Percentiles rank a stretch among this genome's conserved stretches.
phyloP scores from a whole-genome alignment of 2,113 vertebrate genomes.

The Talpa occidentalis region DNA sequence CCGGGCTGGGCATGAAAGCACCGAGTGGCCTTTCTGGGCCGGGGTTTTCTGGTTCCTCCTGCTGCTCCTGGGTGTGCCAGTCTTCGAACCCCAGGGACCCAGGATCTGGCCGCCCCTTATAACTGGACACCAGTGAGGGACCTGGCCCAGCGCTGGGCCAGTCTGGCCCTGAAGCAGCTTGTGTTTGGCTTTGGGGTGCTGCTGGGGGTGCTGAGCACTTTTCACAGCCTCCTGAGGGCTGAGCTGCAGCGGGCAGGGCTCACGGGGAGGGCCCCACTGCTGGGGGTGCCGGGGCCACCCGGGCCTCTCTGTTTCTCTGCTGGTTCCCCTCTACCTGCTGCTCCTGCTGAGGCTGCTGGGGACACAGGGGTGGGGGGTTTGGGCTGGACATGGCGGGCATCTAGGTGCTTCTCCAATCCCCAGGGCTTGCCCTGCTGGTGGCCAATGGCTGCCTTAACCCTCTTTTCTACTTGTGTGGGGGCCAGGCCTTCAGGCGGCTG shows the following conservation, averaged over 20 bases:
- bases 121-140: rapidly evolving
- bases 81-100: rapidly evolving
- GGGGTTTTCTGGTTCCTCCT: not conserved
- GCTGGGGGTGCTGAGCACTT: not conserved
- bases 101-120: rapidly evolving
- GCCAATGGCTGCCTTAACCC: not conserved
- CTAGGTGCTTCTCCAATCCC: not conserved
- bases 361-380: not conserved
- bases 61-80: rapidly evolving
- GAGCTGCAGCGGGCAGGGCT: not conserved
- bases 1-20: too few species aligned
- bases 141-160: rapidly evolving
- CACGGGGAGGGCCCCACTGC: rapidly evolving
- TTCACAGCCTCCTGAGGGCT: not conserved
- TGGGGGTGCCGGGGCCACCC: not conserved
- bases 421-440: not conserved
- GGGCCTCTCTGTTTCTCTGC: not conserved
- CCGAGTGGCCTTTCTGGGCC: not conserved
- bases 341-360: too few species aligned
- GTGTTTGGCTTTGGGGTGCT: not conserved
- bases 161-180: not conserved
- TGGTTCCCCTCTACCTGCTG: not conserved
- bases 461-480: not conserved
- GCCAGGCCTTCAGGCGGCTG: not conserved
- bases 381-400: not conserved